Evolutionary conservation across 2,888 invertebrate species (phyloP), one percentile per base, ranked within the genome.

Genomic region (Mythimna albipuncta): DNA sequence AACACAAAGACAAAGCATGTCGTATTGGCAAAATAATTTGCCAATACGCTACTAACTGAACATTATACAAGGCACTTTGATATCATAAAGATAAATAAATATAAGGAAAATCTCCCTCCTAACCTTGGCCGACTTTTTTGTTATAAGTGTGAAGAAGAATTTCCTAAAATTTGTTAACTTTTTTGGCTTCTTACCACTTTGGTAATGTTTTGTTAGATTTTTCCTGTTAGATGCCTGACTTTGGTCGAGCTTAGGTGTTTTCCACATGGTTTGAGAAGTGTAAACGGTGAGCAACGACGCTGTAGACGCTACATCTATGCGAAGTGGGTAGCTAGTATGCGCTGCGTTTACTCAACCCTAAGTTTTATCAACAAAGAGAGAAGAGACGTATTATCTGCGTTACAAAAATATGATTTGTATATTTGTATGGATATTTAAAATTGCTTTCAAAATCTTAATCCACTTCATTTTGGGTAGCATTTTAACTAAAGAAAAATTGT

Each of bases 101-200:
- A 59, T 32, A 32, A 47, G 3, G 50, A 7, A 32, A 75, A 13
- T 13, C 13, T n/a, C 55, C 2, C 4, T 63, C 16, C 21, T 63
- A 52, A 47, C 68, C 35, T 68, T 63, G 35, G 4, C 16, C 41
- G 13, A 13, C 0, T 6, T 75, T 63, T 38, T 47, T 68, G n/a
- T 21, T 32, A 54, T 26, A 73, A 65, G 61, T 50, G 26, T 65
- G 54, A 47, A 54, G 11, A 54, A n/a, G 26, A 72, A 54, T 47
- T 38, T 47, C 59, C 9, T 65, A 55, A 41, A 62, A 41, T 50
- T 62, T 73, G 13, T 55, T 19, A 54, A 38, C 3, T 26, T 38
- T 73, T 73, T 73, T 55, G 26, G 19, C 26, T 64, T 68, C n/a
- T 38, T 21, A 19, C 16, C 13, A 64, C 11, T 65, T 65, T 41